phyloP scores from a whole-genome alignment of 2,797 vertebrate species.

The Halcyon chelicuti region DNA sequence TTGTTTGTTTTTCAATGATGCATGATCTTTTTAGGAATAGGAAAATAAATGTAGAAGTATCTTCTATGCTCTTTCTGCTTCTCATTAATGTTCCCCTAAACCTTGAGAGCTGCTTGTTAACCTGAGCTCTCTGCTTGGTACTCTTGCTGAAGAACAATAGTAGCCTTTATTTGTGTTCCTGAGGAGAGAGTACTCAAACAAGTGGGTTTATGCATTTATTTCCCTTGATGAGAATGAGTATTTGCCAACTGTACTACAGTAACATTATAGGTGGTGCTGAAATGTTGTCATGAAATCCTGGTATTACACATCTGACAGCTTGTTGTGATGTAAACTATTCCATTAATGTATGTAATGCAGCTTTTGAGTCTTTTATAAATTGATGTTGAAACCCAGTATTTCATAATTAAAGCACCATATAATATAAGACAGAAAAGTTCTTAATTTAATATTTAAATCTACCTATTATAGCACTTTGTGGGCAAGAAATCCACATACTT shows the following conservation, averaged over 20 bases:
- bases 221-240: not conserved
- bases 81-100: not conserved
- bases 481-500: not conserved
- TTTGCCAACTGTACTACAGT: not conserved
- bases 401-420: not conserved
- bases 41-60: not conserved
- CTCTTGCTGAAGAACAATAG: not conserved
- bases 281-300: slow-evolving; percentile 12
- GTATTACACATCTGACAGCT: not conserved
- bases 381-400: not conserved
- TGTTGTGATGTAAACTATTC: not conserved
- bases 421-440: no score
- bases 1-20: not conserved
- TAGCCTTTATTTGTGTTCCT: not conserved
- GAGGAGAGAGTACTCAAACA: not conserved
- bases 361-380: not conserved
- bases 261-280: not conserved
- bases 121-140: not conserved
- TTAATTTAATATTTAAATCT: not conserved
- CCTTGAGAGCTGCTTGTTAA: not conserved
- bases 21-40: not conserved
- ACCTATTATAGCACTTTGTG: not conserved
- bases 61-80: not conserved
- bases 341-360: not conserved
- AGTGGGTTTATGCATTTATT: not conserved